Base-by-base conservation (phyloP, 2,888 invertebrate genomes). In the Tethea ocularis region DNA sequence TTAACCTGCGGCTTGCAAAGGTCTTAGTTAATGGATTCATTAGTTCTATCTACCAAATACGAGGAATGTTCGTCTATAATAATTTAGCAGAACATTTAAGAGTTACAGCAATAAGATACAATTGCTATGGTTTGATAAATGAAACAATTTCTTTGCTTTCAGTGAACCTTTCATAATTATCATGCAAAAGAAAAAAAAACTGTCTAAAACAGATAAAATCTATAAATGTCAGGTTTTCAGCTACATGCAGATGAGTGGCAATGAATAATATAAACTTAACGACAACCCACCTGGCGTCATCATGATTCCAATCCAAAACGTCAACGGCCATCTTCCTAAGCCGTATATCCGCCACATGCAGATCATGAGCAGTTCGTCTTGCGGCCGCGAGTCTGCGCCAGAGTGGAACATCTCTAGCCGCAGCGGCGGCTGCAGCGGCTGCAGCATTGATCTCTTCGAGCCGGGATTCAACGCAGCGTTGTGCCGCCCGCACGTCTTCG, bases 381-480 rank as follows among this genome's bases (percentile, higher is more conserved):
- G 95, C 95, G 60, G 95, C 96, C 36, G 97, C 97, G 68, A 98
- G 96, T 77, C 98, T 94, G 68, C 98, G 94, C 98, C 98, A 98
- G 54, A 98, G 93, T 73, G 97, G 98, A 13, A 95, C 95, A 64
- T 97, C 97, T 60, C 97, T 96, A 2, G 97, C 96, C 77, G 98
- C 98, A 58, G 97, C 97, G 41, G 97, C 97, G 22, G 97, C 96
- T 75, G 98, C 98, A 82, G 97, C 98, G 29, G 98, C 97, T 81
- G 97, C 97, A 71, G 98, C 96, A 87, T 98, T 98, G 94, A 99
- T 99, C 83, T 98, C 98, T 82, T 97, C 98, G 70, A 99, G 94
- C 78, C 98, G 97, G 65, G 97, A 94, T 87, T 99, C 98, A 62
- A 99, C 98, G 88, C 98, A 98, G 73, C 97, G 96, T 85, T 98